phyloP scores from a whole-genome alignment of 2,113 vertebrate genomes.

The Syngnathoides biaculeatus region DNA sequence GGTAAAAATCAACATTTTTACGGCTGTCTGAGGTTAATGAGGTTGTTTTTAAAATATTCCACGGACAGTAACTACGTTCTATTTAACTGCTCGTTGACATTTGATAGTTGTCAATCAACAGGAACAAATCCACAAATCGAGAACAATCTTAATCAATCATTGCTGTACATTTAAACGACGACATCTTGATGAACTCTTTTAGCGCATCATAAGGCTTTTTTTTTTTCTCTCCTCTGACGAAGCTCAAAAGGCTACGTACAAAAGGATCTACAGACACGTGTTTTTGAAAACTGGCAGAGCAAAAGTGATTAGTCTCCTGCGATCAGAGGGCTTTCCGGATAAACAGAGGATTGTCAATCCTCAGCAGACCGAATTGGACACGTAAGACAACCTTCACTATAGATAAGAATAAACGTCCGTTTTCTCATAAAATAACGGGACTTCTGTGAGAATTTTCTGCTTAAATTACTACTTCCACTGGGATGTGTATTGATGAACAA shows the following conservation, averaged over 20 bases:
- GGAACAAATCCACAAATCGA: too few relatives aligned
- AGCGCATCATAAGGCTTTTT: too few relatives aligned
- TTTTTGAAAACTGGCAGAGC: neutral
- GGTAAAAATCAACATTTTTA: neutral
- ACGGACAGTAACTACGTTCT: neutral
- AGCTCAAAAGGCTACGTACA: too few relatives aligned
- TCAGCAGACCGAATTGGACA: conserved; percentile 32
- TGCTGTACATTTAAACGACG: too few relatives aligned
- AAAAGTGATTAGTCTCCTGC: conserved; percentile 37
- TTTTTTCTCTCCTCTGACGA: too few relatives aligned
- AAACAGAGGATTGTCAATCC: conserved; percentile 48
- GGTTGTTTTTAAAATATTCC: neutral
- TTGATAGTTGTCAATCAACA: too few relatives aligned
- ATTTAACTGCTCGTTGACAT: too few relatives aligned
- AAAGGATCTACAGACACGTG: too few relatives aligned
- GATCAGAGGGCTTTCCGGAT: conserved; percentile 67
- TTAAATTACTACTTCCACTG: neutral
- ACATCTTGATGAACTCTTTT: too few relatives aligned
- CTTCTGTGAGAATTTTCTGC: neutral
- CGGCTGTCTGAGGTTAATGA: neutral
- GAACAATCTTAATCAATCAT: too few relatives aligned
- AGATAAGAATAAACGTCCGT: neutral
- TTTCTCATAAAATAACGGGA: neutral
- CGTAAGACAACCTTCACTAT: conserved; percentile 16
- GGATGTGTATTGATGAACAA: neutral